Evolutionary conservation across 2,797 vertebrate genomes (phyloP), one percentile per base, ranked within the genome.

Genomic region (Phaenicophaeus curvirostris): DNA sequence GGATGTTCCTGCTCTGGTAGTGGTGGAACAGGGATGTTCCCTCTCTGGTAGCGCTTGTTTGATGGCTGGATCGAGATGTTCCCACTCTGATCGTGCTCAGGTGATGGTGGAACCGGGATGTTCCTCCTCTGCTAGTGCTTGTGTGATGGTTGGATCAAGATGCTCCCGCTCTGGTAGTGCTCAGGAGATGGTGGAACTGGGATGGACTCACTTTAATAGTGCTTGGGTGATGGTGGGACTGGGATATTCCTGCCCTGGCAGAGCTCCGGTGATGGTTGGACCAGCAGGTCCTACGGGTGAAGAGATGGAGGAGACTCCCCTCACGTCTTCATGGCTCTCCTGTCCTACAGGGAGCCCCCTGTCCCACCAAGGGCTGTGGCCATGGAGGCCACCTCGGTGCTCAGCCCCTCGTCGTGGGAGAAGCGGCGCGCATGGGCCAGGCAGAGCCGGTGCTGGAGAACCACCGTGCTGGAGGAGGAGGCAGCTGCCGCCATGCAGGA

Each of bases 381-480:
- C 86, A 98, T 98, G 97, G 96, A 97, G 61, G 89, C 83, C 2
- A 4, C 50, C 1, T 66, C 91, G 1, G 95, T 94, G 75, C 87
- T 96, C 50, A 98, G 96, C 66, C 97, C 98, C 4, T 97, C 97
- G 0, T 98, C 98, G 31, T 97, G 97, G 54, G 98, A 97, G 83
- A 98, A 97, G 89, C 97, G 98, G 5, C 96, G 97, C n/a, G 98
- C 98, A 13, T 99, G 98, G 99, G 98, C 97, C 80, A 96, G 97
- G 92, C 98, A 98, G 94, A 98, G 98, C 91, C 96, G 97, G 2
- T 98, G 97, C 72, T 97, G 97, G 97, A 75, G 97, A 68, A 97
- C 97, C 20, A 87, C 98, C 63, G 97, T 96, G 82, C 96, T 98
- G 27, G 95, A 95, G 86, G 95, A 95, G 33, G 97, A 89, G 31